Evolutionary conservation across 2,797 vertebrate genomes (phyloP).

Genomic region (Sternarchorhynchus goeldii): DNA sequence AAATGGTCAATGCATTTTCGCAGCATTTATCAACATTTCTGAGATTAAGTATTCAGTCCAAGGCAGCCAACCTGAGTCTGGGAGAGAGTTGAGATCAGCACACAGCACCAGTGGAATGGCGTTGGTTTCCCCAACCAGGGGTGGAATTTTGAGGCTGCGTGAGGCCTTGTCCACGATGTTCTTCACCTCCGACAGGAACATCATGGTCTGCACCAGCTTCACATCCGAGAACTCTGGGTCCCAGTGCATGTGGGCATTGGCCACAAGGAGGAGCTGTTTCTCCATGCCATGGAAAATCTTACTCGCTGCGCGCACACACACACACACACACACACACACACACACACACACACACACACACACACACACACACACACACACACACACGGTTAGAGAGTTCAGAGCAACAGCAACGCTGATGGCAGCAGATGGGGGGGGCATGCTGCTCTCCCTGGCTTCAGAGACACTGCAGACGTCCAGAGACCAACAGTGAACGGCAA

Average conservation of each 20-base stretch:
- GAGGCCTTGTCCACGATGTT: constrained; percentile 97
- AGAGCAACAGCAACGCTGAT: neutral
- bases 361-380: too few relatives aligned
- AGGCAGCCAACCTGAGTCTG: constrained; percentile 87
- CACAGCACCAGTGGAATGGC: constrained; percentile 95
- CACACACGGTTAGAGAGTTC: neutral
- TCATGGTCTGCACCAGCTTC: constrained; percentile 98
- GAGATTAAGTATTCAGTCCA: neutral
- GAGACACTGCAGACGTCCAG: too few relatives aligned
- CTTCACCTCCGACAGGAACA: constrained; percentile 98
- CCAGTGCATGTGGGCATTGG: constrained; percentile 99
- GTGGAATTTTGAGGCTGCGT: constrained; percentile 87
- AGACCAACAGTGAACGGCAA: too few relatives aligned
- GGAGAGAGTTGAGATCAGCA: constrained; percentile 97
- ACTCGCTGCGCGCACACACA: constrained; percentile 75
- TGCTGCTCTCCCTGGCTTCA: too few relatives aligned
- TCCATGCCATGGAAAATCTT: constrained; percentile 88
- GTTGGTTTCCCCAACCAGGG: constrained; percentile 86
- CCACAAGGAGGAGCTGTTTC: constrained; percentile 93
- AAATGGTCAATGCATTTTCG: neutral
- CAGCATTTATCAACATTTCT: neutral
- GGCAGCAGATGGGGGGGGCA: too few relatives aligned
- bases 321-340: too few relatives aligned
- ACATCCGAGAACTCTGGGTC: constrained; percentile 97
- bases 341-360: too few relatives aligned